Conservation (phyloP, 2,113 vertebrate species). For the Pachycephala philippinensis region DNA sequence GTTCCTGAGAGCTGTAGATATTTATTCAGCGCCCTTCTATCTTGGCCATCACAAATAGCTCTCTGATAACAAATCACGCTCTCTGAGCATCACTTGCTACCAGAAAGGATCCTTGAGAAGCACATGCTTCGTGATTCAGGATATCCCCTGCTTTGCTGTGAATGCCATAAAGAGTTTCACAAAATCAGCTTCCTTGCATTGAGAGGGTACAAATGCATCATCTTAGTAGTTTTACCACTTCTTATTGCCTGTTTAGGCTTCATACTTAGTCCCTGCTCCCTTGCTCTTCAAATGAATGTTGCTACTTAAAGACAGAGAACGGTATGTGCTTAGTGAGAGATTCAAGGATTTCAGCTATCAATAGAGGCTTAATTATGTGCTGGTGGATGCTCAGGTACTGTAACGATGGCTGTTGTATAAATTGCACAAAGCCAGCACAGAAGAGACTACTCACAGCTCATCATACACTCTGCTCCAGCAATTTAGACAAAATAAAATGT, state of each 20-base stretch:
- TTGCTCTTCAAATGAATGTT: constrained; percentile 41
- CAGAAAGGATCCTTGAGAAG: constrained; percentile 53
- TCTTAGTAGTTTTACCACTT: constrained; percentile 9
- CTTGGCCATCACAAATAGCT: constrained; percentile 50
- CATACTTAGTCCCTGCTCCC: not conserved
- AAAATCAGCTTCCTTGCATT: constrained; percentile 17
- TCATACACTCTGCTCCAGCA: not conserved
- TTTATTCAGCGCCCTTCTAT: constrained; percentile 42
- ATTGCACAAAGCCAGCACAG: not conserved
- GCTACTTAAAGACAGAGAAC: constrained; percentile 20
- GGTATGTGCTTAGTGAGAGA: constrained; percentile 15
- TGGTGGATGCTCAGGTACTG: constrained; percentile 19
- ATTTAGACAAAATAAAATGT: not conserved
- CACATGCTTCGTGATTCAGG: constrained; percentile 35
- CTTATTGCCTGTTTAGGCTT: constrained; percentile 5
- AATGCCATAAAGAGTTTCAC: constrained; percentile 42
- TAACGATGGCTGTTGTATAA: not conserved
- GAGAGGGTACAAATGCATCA: not conserved
- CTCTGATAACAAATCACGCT: constrained; percentile 54
- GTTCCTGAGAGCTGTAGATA: constrained; percentile 54
- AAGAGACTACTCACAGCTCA: constrained; percentile 8
- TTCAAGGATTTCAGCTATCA: constrained; percentile 56
- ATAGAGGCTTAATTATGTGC: constrained; percentile 42
- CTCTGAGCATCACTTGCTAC: constrained; percentile 27
- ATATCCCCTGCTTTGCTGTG: constrained; percentile 47